Percentiles rank a stretch among this genome's conserved stretches.
phyloP scores from a whole-genome alignment of 2,888 invertebrate species.

The Morpho achilles region DNA sequence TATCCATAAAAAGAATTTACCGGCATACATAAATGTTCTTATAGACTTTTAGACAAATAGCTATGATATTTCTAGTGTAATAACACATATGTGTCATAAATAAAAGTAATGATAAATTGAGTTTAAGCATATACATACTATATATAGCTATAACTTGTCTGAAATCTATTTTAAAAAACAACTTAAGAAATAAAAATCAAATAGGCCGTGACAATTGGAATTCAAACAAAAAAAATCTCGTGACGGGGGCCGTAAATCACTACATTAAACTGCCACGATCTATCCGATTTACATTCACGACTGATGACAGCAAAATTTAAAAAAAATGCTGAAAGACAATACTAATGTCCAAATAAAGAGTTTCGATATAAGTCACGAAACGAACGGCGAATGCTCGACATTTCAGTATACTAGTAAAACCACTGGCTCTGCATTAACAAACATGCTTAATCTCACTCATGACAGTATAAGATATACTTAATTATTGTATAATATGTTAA shows the following conservation, averaged over 20 bases:
- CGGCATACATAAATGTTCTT: no score
- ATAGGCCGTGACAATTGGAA: constrained; percentile 8
- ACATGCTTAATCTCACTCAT: no score
- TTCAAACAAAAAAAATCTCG: constrained; percentile 13
- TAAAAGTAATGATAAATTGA: no score
- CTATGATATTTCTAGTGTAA: no score
- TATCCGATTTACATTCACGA: constrained; percentile 44
- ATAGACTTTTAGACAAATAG: no score
- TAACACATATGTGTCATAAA: no score
- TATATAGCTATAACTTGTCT: no score
- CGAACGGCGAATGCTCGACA: constrained; percentile 51
- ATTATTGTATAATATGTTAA: no score
- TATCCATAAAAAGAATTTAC: no score
- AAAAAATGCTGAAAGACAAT: constrained; percentile 37
- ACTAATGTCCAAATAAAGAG: constrained; percentile 49
- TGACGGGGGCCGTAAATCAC: constrained; percentile 41
- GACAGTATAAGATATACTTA: no score
- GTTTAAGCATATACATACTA: no score
- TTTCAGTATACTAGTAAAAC: constrained; percentile 40
- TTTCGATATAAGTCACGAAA: constrained; percentile 61
- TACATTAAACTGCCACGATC: constrained; percentile 32
- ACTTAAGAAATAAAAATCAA: background rate
- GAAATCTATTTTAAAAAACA: no score
- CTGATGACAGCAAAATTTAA: constrained; percentile 30
- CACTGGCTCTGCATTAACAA: constrained; percentile 27